A percentile compares a stretch with the other conserved stretches of the same genome.
Evolutionary conservation across 2,113 vertebrate genomes (phyloP).

Genomic region (Phrynosoma platyrhinos): DNA sequence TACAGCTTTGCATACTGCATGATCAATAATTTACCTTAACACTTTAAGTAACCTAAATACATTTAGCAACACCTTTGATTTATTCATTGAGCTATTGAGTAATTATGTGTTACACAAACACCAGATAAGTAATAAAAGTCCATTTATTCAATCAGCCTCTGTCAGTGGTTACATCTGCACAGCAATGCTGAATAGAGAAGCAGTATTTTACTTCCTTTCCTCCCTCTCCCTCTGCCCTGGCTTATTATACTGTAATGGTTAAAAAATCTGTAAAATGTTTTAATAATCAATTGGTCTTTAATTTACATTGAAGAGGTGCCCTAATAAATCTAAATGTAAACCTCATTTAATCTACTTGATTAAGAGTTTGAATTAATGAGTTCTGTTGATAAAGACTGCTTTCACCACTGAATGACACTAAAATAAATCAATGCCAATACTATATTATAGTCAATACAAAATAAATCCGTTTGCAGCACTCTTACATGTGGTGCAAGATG

Average conservation of each 20-base stretch:
- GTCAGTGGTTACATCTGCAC: constrained; percentile 3
- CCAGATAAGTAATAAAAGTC: constrained; percentile 29
- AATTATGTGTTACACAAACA: constrained; percentile 37
- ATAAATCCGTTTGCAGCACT: constrained; percentile 29
- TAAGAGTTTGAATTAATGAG: constrained; percentile 56
- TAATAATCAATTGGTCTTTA: constrained; percentile 65
- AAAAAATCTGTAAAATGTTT: constrained; percentile 59
- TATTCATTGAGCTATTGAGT: constrained; percentile 17
- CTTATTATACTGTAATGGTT: constrained; percentile 31
- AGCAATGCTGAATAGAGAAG: constrained; percentile 30
- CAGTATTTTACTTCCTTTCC: neutral
- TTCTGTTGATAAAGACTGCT: constrained; percentile 57
- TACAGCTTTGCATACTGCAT: constrained; percentile 27
- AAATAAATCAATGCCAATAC: constrained; percentile 57
- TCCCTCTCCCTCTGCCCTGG: constrained; percentile 20
- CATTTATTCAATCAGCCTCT: constrained; percentile 20
- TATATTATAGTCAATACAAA: constrained; percentile 59
- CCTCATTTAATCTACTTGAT: constrained; percentile 65
- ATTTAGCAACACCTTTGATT: constrained; percentile 31
- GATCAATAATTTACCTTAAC: constrained; percentile 41
- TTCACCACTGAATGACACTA: constrained; percentile 49
- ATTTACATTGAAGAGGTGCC: constrained; percentile 60
- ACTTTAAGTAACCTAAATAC: constrained; percentile 25
- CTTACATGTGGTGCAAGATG: neutral
- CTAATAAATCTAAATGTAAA: constrained; percentile 71